Conservation (phyloP, 23 tunicate species). For the Clavelina lepadiformis region DNA sequence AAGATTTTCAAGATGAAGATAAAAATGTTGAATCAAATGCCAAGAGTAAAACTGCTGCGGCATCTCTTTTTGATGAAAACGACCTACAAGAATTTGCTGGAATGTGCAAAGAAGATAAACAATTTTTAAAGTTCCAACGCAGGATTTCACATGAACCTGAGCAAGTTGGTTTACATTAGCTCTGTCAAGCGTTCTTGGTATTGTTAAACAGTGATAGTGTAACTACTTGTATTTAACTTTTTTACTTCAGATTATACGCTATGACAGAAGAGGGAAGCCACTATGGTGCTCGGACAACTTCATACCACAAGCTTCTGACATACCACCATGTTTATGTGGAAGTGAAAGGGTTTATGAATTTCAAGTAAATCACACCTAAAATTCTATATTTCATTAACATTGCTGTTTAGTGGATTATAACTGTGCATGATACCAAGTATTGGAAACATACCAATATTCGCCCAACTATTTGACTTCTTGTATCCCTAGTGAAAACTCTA, state of each 20-base stretch:
- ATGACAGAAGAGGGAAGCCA: conserved; percentile 45
- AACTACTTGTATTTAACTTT: neutral
- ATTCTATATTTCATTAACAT: too few relatives aligned
- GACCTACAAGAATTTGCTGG: conserved; percentile 34
- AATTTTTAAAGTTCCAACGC: conserved; percentile 31
- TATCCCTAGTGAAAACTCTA: too few relatives aligned
- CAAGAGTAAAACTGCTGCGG: too few relatives aligned
- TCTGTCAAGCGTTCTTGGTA: neutral
- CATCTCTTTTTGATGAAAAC: conserved; percentile 5
- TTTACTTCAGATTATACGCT: conserved; percentile 42
- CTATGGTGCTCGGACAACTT: conserved; percentile 44
- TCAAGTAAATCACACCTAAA: conserved; percentile 33
- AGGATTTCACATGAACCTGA: conserved; percentile 23
- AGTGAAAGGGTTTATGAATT: conserved; percentile 37
- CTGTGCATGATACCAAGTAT: too few relatives aligned
- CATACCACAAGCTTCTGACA: conserved; percentile 2
- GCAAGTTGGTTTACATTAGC: conserved; percentile 26
- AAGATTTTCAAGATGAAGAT: too few relatives aligned
- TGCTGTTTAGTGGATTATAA: too few relatives aligned
- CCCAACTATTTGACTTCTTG: too few relatives aligned
- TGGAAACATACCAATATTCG: too few relatives aligned
- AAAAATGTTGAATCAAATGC: too few relatives aligned
- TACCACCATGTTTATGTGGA: conserved; percentile 60
- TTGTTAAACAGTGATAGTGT: neutral
- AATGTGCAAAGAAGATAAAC: conserved; percentile 15